phyloP scores from a whole-genome alignment of 2,888 invertebrate genomes.

The Hoplodrina ambigua region DNA sequence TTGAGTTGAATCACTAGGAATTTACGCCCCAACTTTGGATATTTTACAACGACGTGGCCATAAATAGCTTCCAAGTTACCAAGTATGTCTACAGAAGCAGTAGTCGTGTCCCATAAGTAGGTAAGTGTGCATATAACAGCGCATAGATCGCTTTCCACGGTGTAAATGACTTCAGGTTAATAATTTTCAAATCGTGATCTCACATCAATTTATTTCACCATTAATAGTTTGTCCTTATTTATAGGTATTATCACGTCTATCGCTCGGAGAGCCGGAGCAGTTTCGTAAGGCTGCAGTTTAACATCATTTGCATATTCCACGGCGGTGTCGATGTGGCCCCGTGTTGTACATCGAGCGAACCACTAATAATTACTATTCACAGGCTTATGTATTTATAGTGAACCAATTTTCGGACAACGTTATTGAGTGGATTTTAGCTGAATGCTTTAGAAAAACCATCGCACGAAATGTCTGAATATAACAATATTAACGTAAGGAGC shows the following conservation, averaged over 20 bases:
- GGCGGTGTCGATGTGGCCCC: slow-evolving; percentile 76
- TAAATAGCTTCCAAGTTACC: slow-evolving; percentile 31
- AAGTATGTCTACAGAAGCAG: slow-evolving; percentile 38
- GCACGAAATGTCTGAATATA: not conserved
- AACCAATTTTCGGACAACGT: slow-evolving; percentile 39
- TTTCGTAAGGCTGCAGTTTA: slow-evolving; percentile 84
- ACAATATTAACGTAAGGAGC: not conserved
- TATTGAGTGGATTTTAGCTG: slow-evolving; percentile 19
- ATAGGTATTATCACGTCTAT: slow-evolving; percentile 86
- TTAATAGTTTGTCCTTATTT: slow-evolving; percentile 88
- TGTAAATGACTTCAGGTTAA: slow-evolving; percentile 79
- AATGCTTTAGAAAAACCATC: slow-evolving; percentile 16
- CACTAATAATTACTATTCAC: slow-evolving; percentile 70
- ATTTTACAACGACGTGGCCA: slow-evolving; percentile 18
- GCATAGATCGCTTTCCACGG: slow-evolving; percentile 74
- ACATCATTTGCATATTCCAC: slow-evolving; percentile 87
- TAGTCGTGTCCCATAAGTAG: slow-evolving; percentile 51
- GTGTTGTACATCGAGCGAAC: slow-evolving; percentile 68
- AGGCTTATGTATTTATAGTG: slow-evolving; percentile 46
- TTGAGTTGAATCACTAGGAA: not conserved
- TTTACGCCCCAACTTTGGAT: slow-evolving; percentile 23
- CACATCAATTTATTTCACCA: slow-evolving; percentile 86
- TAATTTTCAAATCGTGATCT: slow-evolving; percentile 87
- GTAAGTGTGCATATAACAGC: slow-evolving; percentile 52
- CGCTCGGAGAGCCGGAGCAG: slow-evolving; percentile 72